These are phyloP conservation scores for Calliopsis andreniformis DNA, from an alignment of 1,140 invertebrate genomes.

Conservation along the genomic window DNA sequence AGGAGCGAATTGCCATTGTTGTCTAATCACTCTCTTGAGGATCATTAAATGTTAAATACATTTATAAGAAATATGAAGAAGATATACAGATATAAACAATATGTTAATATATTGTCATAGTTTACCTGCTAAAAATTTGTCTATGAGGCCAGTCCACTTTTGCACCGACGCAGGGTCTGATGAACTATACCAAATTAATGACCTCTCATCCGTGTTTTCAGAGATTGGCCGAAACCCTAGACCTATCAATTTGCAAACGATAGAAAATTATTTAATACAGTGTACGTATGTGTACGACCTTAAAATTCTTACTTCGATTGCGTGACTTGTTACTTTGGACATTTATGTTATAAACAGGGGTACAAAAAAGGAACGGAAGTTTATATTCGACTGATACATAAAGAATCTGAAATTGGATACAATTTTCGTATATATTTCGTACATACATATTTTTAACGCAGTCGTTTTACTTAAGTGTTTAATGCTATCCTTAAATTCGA, in stretches of 20 bases:
- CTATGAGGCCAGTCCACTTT: constrained; percentile 86
- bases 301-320: too few species aligned
- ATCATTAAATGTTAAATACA: too few species aligned
- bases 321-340: too few species aligned
- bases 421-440: neutral
- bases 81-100: too few species aligned
- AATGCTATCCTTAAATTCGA: neutral
- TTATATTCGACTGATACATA: neutral
- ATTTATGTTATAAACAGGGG: too few species aligned
- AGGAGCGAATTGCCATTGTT: too few species aligned
- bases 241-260: constrained; percentile 78
- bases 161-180: constrained; percentile 85
- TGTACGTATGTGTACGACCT: too few species aligned
- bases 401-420: neutral
- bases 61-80: too few species aligned
- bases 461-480: neutral
- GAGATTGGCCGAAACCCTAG: constrained; percentile 94
- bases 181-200: constrained; percentile 90
- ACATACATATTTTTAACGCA: neutral
- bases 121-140: constrained; percentile 88
- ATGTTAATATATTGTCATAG: constrained; percentile 53
- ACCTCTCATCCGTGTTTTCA: constrained; percentile 87
- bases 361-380: neutral
- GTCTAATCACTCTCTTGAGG: too few species aligned
- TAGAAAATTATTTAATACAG: neutral